phyloP scores from a whole-genome alignment of 2,888 invertebrate species.

The Drosophila cognata region DNA sequence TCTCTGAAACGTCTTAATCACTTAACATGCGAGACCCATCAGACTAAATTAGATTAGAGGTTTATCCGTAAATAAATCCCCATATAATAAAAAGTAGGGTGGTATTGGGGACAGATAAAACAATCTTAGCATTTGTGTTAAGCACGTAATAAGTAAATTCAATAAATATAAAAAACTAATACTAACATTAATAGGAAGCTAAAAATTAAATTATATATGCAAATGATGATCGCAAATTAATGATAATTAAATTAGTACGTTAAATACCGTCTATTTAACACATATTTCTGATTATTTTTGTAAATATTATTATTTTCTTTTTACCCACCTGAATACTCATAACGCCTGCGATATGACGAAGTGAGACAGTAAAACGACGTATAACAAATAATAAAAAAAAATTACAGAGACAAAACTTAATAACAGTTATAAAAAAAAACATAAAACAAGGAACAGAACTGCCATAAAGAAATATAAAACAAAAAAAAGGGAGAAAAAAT shows the following conservation, averaged over 20 bases:
- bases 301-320: conserved; percentile 30
- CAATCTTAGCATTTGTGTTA: neutral
- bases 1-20: conserved; percentile 22
- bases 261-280: conserved; percentile 4
- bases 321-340: conserved; percentile 76
- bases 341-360: conserved; percentile 38
- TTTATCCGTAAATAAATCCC: neutral
- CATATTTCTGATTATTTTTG: conserved; percentile 5
- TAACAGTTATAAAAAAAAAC: conserved; percentile 22
- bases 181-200: neutral
- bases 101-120: neutral
- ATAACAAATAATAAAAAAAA: conserved; percentile 32
- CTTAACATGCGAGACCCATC: conserved; percentile 13
- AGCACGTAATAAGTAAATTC: neutral
- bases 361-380: conserved; percentile 29
- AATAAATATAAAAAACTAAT: neutral
- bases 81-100: neutral
- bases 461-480: conserved; percentile 28
- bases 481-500: conserved; percentile 10
- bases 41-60: neutral
- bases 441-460: conserved; percentile 22
- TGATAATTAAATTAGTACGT: conserved; percentile 10
- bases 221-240: conserved; percentile 4
- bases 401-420: conserved; percentile 26
- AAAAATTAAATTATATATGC: neutral